Evolutionary conservation across 2,797 vertebrate species (phyloP).

Genomic region (Neosilurus hyrtlii): DNA sequence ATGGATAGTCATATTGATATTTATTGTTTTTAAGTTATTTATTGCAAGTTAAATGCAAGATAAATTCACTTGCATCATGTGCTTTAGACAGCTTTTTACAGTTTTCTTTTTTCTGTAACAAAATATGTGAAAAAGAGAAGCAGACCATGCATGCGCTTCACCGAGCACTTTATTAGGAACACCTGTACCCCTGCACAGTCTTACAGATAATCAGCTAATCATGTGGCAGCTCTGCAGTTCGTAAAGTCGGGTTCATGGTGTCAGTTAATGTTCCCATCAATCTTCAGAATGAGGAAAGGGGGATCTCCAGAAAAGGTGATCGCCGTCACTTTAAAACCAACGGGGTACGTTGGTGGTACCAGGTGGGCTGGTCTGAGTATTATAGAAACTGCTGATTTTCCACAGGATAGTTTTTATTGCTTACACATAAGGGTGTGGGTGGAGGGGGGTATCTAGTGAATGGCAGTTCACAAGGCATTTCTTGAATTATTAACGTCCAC

Average conservation of each 20-base stretch:
- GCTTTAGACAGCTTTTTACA: background rate
- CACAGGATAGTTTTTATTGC: no score
- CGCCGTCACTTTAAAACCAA: background rate
- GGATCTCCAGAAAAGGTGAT: background rate
- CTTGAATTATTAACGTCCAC: no score
- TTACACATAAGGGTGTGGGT: no score
- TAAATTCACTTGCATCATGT: background rate
- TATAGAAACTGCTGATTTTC: background rate
- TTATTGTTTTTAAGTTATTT: background rate
- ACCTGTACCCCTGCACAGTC: background rate
- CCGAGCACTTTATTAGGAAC: background rate
- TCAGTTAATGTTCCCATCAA: background rate
- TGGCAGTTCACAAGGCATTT: no score
- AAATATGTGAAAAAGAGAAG: no score
- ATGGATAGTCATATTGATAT: background rate
- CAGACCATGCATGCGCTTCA: no score
- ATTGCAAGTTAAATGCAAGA: background rate
- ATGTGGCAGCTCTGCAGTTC: background rate
- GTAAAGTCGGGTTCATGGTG: background rate
- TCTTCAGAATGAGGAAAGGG: background rate
- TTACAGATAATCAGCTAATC: no score
- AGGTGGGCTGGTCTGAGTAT: background rate
- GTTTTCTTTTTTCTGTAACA: no score
- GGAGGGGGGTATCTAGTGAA: no score
- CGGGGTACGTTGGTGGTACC: background rate